phyloP scores from a whole-genome alignment of 1,140 invertebrate genomes.

The Hypothenemus hampei region DNA sequence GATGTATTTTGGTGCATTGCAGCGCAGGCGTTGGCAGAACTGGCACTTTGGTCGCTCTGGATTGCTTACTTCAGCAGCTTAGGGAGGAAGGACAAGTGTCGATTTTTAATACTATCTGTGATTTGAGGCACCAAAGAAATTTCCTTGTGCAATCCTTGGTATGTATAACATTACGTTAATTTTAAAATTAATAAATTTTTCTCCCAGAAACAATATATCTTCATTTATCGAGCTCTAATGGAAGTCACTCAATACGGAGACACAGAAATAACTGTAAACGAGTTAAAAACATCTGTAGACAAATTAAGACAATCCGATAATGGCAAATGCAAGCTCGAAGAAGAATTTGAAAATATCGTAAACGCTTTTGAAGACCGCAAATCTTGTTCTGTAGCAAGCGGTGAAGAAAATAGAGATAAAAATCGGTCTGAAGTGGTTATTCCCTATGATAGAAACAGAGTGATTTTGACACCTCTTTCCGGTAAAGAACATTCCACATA shows the following conservation, averaged over 20 bases:
- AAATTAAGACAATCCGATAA: conserved; percentile 65
- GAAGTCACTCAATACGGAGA: conserved; percentile 92
- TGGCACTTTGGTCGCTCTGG: conserved; percentile 84
- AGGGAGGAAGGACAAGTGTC: conserved; percentile 74
- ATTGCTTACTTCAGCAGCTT: conserved; percentile 81
- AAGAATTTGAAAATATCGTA: conserved; percentile 83
- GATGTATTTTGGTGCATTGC: conserved; percentile 87
- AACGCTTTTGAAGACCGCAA: conserved; percentile 77
- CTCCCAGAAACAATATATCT: conserved; percentile 91
- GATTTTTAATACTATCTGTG: conserved; percentile 86
- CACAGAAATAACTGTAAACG: conserved; percentile 74
- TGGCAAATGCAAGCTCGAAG: conserved; percentile 65
- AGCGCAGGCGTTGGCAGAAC: conserved; percentile 89
- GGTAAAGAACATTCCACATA: conserved; percentile 87
- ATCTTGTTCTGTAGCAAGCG: conserved; percentile 71
- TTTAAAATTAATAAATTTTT: conserved; percentile 23
- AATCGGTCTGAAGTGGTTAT: conserved; percentile 84
- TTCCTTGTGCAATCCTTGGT: conserved; percentile 89
- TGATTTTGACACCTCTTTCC: conserved; percentile 77
- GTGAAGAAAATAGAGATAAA: conserved; percentile 80
- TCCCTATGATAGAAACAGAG: conserved; percentile 87
- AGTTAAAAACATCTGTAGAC: conserved; percentile 66
- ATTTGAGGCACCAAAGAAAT: conserved; percentile 83
- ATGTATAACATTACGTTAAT: conserved; percentile 37
- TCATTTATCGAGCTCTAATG: conserved; percentile 91